Conservation (phyloP, 37 sponge, comb jelly and placozoan species). For the Tethya wilhelma region DNA sequence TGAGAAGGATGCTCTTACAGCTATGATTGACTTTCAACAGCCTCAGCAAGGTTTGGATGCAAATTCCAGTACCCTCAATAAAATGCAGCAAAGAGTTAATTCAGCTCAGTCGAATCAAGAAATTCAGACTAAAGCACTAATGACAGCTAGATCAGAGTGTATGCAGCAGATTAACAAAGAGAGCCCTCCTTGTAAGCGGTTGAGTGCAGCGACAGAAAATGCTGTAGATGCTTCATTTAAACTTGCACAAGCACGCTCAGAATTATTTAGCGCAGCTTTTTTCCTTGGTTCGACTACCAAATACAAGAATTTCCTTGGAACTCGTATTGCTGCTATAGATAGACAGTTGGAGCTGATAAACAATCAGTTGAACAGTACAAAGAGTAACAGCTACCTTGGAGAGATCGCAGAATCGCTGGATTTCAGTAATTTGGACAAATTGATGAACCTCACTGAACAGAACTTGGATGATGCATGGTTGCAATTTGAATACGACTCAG, state of each 20-base stretch:
- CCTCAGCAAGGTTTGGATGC: neutral
- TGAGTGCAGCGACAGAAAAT: neutral
- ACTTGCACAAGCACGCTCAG: constrained; percentile 6
- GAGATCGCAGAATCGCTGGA: constrained; percentile 16
- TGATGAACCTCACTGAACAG: constrained; percentile 3
- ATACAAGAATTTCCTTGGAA: neutral
- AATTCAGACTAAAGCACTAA: neutral
- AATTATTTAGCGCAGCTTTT: neutral
- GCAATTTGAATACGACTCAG: constrained; percentile 36
- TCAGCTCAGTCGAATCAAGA: too few species aligned
- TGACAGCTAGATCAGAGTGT: neutral
- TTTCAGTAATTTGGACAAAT: constrained; percentile 3
- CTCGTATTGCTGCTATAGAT: neutral
- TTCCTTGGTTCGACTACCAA: neutral
- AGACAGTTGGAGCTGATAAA: neutral
- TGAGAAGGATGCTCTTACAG: constrained; percentile 2
- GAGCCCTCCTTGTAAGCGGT: neutral
- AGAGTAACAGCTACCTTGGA: constrained; percentile 9
- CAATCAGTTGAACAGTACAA: neutral
- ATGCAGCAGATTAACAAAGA: neutral
- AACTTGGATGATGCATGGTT: constrained; percentile 37
- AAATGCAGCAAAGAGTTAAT: neutral
- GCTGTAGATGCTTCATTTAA: constrained; percentile 2
- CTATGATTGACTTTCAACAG: too few species aligned
- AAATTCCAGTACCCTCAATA: neutral